Percentiles rank a stretch among this genome's conserved stretches.
Evolutionary conservation across 2,797 vertebrate species (phyloP).

Genomic region (Arctocebus calabarensis): DNA sequence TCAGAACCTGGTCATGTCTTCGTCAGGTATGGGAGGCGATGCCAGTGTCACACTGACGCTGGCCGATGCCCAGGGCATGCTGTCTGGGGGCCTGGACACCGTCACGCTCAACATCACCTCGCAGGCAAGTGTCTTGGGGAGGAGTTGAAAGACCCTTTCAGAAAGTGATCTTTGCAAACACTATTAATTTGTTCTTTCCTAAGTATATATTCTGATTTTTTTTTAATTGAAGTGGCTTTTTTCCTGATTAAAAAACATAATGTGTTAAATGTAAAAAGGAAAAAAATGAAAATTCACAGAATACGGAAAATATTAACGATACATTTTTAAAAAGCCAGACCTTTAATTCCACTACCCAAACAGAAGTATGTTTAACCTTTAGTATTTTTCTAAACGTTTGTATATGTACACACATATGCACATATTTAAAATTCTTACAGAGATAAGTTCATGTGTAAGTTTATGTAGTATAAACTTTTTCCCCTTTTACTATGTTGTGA

Average conservation of each 20-base stretch:
- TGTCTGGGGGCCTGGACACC: constrained; percentile 92
- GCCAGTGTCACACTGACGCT: constrained; percentile 96
- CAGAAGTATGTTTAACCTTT: rapidly evolving
- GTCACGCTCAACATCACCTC: constrained; percentile 95
- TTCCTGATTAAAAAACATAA: neutral
- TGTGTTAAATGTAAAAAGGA: neutral
- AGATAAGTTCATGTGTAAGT: rapidly evolving
- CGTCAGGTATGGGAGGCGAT: constrained; percentile 92
- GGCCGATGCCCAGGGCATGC: constrained; percentile 96
- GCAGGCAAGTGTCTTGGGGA: constrained; percentile 84
- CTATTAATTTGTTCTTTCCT: neutral
- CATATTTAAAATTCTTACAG: rapidly evolving
- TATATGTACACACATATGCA: neutral
- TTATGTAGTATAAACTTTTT: rapidly evolving
- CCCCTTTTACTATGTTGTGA: rapidly evolving
- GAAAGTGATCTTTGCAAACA: neutral
- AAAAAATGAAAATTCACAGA: no score
- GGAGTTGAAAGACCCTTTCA: neutral
- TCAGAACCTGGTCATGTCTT: constrained; percentile 96
- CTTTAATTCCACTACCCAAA: neutral
- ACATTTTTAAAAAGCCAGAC: neutral
- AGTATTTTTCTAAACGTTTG: neutral
- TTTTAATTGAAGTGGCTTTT: neutral
- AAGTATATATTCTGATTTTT: neutral
- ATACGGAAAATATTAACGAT: neutral